A percentile compares a stretch with the other conserved stretches of the same genome.
phyloP scores from a whole-genome alignment of 2,888 invertebrate genomes.

The Eristalis arbustorum region DNA sequence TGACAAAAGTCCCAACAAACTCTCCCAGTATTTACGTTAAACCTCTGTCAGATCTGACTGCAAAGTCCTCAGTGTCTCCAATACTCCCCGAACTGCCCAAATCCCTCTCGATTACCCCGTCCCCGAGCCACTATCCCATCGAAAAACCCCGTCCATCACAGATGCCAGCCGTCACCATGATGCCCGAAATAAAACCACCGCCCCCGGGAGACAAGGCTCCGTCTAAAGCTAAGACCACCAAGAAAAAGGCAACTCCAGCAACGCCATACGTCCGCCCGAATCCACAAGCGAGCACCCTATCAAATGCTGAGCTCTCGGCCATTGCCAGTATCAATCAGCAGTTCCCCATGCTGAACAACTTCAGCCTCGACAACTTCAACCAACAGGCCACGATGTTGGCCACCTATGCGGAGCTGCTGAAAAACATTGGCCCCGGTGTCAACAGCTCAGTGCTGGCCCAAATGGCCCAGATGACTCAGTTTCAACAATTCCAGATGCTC shows the following conservation, averaged over 20 bases:
- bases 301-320: constrained; percentile 50
- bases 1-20: constrained; percentile 71
- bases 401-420: constrained; percentile 72
- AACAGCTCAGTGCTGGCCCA: constrained; percentile 64
- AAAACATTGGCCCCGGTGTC: constrained; percentile 51
- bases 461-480: constrained; percentile 63
- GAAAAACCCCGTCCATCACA: constrained; percentile 62
- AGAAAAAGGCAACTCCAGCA: constrained; percentile 40
- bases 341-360: constrained; percentile 58
- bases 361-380: constrained; percentile 70
- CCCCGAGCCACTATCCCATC: constrained; percentile 54
- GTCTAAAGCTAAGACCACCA: constrained; percentile 36
- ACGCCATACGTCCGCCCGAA: constrained; percentile 50
- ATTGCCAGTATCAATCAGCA: constrained; percentile 54
- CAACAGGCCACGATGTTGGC: constrained; percentile 71
- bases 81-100: constrained; percentile 73
- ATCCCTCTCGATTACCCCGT: constrained; percentile 74
- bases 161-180: constrained; percentile 49
- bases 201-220: constrained; percentile 35
- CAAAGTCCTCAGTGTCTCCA: constrained; percentile 30
- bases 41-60: constrained; percentile 64
- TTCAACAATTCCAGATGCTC: constrained; percentile 69
- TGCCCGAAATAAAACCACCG: constrained; percentile 52
- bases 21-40: constrained; percentile 68
- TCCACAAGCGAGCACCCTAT: constrained; percentile 11